These are phyloP conservation scores for Istiophorus platypterus DNA, from an alignment of 2,113 vertebrate species.

Conservation along the genomic window DNA sequence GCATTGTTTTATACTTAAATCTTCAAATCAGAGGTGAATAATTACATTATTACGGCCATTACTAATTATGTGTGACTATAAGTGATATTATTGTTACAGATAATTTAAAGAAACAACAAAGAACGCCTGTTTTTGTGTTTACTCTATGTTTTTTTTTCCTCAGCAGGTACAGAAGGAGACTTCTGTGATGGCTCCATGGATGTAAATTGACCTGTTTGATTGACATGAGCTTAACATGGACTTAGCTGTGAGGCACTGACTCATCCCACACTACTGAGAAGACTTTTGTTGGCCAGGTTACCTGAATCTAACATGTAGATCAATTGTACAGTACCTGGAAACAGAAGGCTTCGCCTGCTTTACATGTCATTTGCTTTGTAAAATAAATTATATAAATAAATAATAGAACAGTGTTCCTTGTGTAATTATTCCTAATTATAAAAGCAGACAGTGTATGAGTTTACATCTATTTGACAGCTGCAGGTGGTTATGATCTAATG, in stretches of 20 bases:
- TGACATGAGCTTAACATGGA: background rate
- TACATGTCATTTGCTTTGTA: slow-evolving; percentile 27
- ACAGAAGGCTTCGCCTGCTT: background rate
- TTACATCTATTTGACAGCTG: background rate
- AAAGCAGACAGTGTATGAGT: background rate
- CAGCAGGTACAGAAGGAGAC: slow-evolving; percentile 89
- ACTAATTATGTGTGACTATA: background rate
- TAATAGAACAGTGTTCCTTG: slow-evolving; percentile 3
- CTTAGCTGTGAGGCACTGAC: too few relatives aligned
- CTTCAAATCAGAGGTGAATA: background rate
- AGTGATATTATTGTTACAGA: too few relatives aligned
- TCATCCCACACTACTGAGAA: background rate
- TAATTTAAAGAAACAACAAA: background rate
- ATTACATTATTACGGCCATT: background rate
- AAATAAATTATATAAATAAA: slow-evolving; percentile 45
- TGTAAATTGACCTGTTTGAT: slow-evolving; percentile 70
- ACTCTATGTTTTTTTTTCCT: slow-evolving; percentile 14
- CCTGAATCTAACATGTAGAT: background rate
- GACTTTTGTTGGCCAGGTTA: background rate
- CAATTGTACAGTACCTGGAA: slow-evolving; percentile 1
- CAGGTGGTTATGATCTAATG: background rate
- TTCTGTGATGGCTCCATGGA: slow-evolving; percentile 86
- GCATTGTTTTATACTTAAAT: background rate
- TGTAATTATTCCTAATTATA: background rate
- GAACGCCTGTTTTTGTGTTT: background rate